Percentiles rank a stretch among this genome's conserved stretches.
These are phyloP conservation scores for Saiga tatarica DNA, from an alignment of 2,113 vertebrate genomes.

Conservation along the genomic window DNA sequence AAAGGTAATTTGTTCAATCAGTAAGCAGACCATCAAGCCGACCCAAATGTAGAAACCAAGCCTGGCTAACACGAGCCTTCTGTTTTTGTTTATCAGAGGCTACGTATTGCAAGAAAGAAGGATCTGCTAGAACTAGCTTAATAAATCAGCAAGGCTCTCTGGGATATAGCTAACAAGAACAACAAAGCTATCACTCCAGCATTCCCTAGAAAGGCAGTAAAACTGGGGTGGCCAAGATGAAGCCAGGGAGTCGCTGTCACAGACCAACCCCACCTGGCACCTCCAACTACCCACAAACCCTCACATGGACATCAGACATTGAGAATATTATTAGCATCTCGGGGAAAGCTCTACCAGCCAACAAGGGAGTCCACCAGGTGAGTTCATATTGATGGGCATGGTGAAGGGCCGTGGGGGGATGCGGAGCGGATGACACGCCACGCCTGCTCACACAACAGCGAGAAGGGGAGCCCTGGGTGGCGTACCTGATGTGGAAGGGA, in stretches of 20 bases:
- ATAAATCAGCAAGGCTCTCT: not conserved
- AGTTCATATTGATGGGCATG: rapidly evolving
- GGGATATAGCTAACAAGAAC: not conserved
- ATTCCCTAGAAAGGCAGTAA: not conserved
- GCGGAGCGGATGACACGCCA: not conserved
- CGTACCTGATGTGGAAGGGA: conserved; percentile 93
- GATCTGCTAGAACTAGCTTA: not conserved
- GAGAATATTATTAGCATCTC: not conserved
- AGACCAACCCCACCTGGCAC: not conserved
- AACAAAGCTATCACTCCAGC: not conserved
- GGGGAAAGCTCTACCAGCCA: not conserved
- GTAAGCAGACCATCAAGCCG: not conserved
- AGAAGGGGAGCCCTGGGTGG: not conserved
- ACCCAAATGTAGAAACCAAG: not conserved
- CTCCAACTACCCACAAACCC: not conserved
- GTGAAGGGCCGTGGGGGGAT: rapidly evolving
- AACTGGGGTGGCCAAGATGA: not conserved
- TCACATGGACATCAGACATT: rapidly evolving
- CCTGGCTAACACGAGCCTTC: not conserved
- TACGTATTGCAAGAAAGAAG: rapidly evolving
- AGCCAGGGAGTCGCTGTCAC: not conserved
- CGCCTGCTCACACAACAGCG: not conserved
- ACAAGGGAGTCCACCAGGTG: not conserved
- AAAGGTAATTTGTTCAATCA: not conserved
- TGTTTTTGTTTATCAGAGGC: not conserved